Evolutionary conservation across 2,113 vertebrate genomes (phyloP), one percentile per base, ranked within the genome.

Genomic region (Sterrhoptilus dennistouni): DNA sequence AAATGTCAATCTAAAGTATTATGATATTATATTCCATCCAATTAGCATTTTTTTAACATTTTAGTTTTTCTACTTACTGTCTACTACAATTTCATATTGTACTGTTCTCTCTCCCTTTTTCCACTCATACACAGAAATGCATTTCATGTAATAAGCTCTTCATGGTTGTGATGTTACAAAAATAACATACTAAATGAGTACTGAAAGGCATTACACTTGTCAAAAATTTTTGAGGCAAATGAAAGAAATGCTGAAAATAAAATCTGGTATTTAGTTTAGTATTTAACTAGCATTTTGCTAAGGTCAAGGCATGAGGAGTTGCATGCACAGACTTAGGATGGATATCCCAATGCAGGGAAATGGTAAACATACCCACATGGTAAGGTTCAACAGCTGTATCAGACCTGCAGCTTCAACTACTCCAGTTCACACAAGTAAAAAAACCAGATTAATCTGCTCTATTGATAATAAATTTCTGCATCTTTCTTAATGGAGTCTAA

Each of bases 11-110:
- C 21, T 25, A 25, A 65, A 66, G 8, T 28, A 44, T 31, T 44
- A 29, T 15, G 4, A 54, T 47, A 40, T 10, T 57, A 40, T 64
- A 64, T 60, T 50, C 57, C 57, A 8, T 78, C 25, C n/a, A 87
- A 59, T 31, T 63, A 68, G 6, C 1, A 24, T 12, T 53, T 74
- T 53, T 1, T 3, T 1, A 12, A 35, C 5, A 22, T n/a, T 52
- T 89, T 44, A 0, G 0, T 28, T 89, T 71, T 76, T 82, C 23
- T 66, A 23, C 36, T 16, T 45, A 38, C 12, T 65, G 14, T 65
- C 28, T 25, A 17, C 33, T 45, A 40, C 2, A 49, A 22, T 57
- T 69, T 27, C 31, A 61, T 50, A 50, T 53, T 68, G 7, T 76
- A 72, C 8, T 38, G 7, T 24, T 87, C 29, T 47, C 74, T 59